These are phyloP conservation scores for Lynx canadensis DNA, from an alignment of 2,113 vertebrate species.

Conservation along the genomic window DNA sequence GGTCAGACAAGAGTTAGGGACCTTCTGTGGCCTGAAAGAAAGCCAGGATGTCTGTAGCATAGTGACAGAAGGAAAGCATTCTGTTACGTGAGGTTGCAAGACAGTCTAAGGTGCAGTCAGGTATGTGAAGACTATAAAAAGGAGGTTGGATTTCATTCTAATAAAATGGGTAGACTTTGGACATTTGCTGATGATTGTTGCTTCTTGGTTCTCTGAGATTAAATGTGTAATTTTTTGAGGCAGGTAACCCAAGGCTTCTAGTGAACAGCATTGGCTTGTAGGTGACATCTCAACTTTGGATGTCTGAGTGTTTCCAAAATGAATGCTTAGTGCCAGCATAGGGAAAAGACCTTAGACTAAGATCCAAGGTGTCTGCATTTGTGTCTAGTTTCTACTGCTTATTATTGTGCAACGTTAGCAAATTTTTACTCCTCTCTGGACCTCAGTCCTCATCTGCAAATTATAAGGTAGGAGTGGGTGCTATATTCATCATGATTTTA, in stretches of 20 bases:
- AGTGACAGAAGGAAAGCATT: neutral
- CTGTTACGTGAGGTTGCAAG: neutral
- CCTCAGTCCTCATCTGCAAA: neutral
- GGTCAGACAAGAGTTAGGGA: neutral
- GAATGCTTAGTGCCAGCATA: neutral
- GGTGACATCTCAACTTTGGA: neutral
- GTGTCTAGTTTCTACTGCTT: neutral
- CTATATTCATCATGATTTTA: neutral
- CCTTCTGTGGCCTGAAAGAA: neutral
- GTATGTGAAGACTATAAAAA: neutral
- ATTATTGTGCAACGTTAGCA: neutral
- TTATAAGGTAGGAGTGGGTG: neutral
- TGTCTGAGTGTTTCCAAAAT: neutral
- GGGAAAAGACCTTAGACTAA: neutral
- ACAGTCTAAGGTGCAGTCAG: neutral
- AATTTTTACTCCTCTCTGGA: neutral
- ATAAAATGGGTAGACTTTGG: neutral
- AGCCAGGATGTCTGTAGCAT: neutral
- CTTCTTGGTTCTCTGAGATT: neutral
- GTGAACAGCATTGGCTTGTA: neutral
- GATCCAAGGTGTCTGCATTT: neutral
- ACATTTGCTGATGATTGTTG: neutral
- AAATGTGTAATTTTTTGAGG: conserved; percentile 1
- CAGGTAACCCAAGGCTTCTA: neutral
- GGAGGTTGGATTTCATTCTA: neutral